Percentiles rank a stretch among this genome's conserved stretches.
These are phyloP conservation scores for Acanthosepion lycidas DNA, from an alignment of 2,888 invertebrate species.

Conservation along the genomic window DNA sequence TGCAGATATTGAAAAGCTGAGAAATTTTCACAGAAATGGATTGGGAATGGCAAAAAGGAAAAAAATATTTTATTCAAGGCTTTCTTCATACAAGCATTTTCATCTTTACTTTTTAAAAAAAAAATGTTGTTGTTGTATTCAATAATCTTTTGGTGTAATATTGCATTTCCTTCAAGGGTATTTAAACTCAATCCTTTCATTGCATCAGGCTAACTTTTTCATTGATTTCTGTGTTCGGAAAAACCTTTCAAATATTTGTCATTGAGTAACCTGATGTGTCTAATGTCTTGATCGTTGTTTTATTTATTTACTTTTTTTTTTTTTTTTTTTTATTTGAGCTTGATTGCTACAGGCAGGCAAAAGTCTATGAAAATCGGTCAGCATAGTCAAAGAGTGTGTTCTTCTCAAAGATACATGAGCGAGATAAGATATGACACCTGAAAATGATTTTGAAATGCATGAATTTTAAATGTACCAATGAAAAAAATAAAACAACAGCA, in stretches of 20 bases:
- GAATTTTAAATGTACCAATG: too few species aligned
- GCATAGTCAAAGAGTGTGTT: background rate
- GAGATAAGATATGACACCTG: background rate
- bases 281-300: background rate
- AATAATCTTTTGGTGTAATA: conserved; percentile 6
- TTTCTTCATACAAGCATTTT: background rate
- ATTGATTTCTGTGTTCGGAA: background rate
- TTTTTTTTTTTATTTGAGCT: background rate
- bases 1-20: background rate
- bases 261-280: background rate
- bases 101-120: background rate
- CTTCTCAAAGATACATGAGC: background rate
- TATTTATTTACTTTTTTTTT: background rate
- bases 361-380: background rate
- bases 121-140: background rate
- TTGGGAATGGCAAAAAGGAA: background rate
- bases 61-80: background rate
- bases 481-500: too few species aligned
- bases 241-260: conserved; percentile 4
- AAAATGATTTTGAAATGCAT: background rate
- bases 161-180: conserved; percentile 33
- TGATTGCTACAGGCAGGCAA: background rate
- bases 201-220: background rate
- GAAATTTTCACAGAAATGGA: background rate
- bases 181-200: conserved; percentile 2